These are phyloP conservation scores for Ianthella basta DNA, from an alignment of 37 sponge, comb jelly and placozoan genomes.

Conservation along the genomic window DNA sequence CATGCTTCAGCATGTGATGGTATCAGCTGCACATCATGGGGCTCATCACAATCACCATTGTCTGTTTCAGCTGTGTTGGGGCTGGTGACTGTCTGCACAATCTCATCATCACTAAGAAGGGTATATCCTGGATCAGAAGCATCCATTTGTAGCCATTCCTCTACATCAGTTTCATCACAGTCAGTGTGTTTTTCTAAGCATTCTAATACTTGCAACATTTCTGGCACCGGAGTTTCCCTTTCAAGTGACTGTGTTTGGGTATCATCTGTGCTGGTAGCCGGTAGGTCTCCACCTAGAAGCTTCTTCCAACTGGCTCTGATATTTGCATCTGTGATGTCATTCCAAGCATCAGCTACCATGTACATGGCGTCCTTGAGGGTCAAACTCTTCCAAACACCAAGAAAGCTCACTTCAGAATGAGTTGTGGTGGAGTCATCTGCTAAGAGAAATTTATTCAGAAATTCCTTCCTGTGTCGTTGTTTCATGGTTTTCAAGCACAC, in stretches of 20 bases:
- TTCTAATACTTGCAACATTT: conserved; percentile 18
- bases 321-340: conserved; percentile 21
- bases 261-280: background rate
- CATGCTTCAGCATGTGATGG: conserved; percentile 31
- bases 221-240: conserved; percentile 20
- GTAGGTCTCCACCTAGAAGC: conserved; percentile 7
- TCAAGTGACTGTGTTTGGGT: background rate
- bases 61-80: background rate
- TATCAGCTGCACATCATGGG: conserved; percentile 26
- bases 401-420: conserved; percentile 17
- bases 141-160: conserved; percentile 37
- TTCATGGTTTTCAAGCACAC: conserved; percentile 64
- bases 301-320: conserved; percentile 41
- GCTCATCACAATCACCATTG: conserved; percentile 25
- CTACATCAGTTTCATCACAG: conserved; percentile 19
- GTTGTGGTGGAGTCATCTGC: conserved; percentile 55
- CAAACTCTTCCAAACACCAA: conserved; percentile 55
- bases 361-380: conserved; percentile 50
- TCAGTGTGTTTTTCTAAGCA: conserved; percentile 19
- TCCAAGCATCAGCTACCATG: conserved; percentile 42
- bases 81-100: conserved; percentile 26
- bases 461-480: conserved; percentile 51
- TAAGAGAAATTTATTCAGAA: conserved; percentile 54
- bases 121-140: conserved; percentile 43
- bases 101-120: conserved; percentile 10